These are phyloP conservation scores for Electrophaes corylata DNA, from an alignment of 2,888 invertebrate genomes.

Conservation along the genomic window DNA sequence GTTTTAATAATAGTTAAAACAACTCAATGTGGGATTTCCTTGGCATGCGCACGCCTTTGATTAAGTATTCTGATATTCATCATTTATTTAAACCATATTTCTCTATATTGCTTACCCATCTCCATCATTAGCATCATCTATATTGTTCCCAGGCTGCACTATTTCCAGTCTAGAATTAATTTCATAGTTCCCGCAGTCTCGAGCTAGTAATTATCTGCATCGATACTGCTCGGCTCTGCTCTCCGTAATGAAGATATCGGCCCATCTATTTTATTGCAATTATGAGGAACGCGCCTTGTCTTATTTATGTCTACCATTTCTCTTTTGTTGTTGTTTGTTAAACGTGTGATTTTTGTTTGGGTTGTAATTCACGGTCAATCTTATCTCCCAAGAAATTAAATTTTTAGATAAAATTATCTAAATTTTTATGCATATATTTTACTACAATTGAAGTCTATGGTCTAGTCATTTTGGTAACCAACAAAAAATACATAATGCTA, in stretches of 20 bases:
- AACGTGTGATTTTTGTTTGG: background rate
- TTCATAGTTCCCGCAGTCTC: slow-evolving; percentile 54
- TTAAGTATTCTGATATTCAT: background rate
- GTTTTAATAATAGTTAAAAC: too few species aligned
- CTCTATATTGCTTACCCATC: slow-evolving; percentile 39
- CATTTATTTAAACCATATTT: background rate
- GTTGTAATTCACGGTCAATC: background rate
- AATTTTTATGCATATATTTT: too few species aligned
- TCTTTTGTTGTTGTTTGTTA: slow-evolving; percentile 21
- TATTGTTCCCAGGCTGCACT: slow-evolving; percentile 56
- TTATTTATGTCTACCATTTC: slow-evolving; percentile 31
- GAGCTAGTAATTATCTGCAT: slow-evolving; percentile 69
- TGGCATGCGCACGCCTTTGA: background rate
- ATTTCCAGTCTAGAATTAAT: slow-evolving; percentile 65
- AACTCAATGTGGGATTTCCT: background rate
- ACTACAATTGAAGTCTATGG: too few species aligned
- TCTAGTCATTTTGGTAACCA: background rate
- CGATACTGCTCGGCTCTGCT: slow-evolving; percentile 61
- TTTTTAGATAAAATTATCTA: too few species aligned
- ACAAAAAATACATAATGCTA: background rate
- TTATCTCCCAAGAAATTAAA: too few species aligned
- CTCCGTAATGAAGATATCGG: slow-evolving; percentile 73
- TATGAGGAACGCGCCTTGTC: slow-evolving; percentile 39
- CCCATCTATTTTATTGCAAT: slow-evolving; percentile 67
- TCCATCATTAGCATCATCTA: slow-evolving; percentile 54